These are phyloP conservation scores for Florisuga fusca DNA, from an alignment of 2,797 vertebrate species.

Conservation along the genomic window DNA sequence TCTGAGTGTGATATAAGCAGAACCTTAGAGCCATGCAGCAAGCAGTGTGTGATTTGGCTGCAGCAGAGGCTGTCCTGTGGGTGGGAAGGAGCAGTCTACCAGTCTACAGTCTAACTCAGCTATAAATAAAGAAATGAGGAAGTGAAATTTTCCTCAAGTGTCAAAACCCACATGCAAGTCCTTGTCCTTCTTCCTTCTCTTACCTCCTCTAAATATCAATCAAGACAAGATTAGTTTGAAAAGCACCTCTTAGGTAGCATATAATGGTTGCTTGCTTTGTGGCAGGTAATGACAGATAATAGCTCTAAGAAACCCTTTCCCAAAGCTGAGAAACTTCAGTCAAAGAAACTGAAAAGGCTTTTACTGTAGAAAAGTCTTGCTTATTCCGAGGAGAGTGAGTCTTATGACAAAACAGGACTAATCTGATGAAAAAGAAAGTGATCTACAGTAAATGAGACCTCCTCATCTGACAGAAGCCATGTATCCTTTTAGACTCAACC, in stretches of 20 bases:
- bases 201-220: neutral
- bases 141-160: neutral
- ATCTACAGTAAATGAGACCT: neutral
- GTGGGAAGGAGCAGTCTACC: neutral
- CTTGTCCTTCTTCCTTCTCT: neutral
- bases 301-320: neutral
- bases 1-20: neutral
- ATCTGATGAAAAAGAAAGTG: neutral
- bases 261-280: neutral
- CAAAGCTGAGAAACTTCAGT: neutral
- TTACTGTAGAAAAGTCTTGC: neutral
- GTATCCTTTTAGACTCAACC: neutral
- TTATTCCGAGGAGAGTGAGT: neutral
- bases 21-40: neutral
- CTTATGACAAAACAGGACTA: neutral
- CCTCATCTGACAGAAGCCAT: neutral
- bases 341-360: neutral
- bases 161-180: neutral
- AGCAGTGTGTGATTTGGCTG: neutral
- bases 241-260: neutral
- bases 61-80: neutral
- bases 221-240: neutral
- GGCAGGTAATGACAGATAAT: neutral
- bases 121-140: neutral
- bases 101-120: neutral